Percentiles rank a stretch among this genome's conserved stretches.
Evolutionary conservation across 2,888 invertebrate genomes (phyloP).

Genomic region (Hypolimnas misippus): DNA sequence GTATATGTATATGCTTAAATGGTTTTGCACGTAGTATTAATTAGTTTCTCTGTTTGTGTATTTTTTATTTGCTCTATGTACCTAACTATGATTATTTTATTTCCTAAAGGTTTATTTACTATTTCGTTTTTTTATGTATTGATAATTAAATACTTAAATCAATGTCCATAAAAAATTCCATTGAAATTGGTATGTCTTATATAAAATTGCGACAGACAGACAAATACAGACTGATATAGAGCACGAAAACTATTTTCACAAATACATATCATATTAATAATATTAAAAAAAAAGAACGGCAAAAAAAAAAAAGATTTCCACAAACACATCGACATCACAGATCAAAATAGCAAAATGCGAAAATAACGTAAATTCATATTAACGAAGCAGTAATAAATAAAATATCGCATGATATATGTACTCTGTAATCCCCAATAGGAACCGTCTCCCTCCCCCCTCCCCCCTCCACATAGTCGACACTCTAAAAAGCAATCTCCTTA

Average conservation of each 20-base stretch:
- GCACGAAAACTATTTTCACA: no score
- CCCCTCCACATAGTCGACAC: slow-evolving; percentile 51
- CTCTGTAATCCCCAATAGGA: slow-evolving; percentile 20
- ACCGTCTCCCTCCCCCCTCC: slow-evolving; percentile 7
- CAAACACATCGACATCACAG: not conserved
- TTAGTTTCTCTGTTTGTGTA: no score
- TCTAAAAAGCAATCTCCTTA: slow-evolving; percentile 81
- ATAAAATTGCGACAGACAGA: no score
- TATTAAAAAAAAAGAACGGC: not conserved
- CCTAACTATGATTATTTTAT: no score
- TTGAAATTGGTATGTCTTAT: no score
- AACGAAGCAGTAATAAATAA: slow-evolving; percentile 24
- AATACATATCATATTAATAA: not conserved
- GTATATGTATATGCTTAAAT: not conserved
- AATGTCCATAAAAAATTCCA: no score
- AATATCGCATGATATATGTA: slow-evolving; percentile 31
- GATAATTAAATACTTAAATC: no score
- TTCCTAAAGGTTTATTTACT: no score
- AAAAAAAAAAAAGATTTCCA: not conserved
- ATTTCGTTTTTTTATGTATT: no score
- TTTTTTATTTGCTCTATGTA: no score
- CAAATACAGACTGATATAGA: no score
- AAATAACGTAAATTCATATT: slow-evolving; percentile 9
- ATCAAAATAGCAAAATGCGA: not conserved
- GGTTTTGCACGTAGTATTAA: no score